Conservation (phyloP, 37 sponge, comb jelly and placozoan genomes). For the Tethya wilhelma region DNA sequence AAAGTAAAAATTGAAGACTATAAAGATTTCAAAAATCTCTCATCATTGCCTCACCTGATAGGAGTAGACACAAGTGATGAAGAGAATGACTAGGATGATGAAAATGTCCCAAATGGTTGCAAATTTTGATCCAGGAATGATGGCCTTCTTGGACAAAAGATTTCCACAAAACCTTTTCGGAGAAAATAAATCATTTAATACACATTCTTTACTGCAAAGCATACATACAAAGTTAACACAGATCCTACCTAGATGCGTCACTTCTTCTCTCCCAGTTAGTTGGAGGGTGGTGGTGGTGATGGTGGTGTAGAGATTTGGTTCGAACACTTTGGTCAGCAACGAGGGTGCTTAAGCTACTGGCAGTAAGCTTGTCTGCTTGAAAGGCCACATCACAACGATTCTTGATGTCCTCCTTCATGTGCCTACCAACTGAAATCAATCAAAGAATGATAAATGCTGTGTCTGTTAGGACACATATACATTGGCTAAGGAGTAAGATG, state of each 20-base stretch:
- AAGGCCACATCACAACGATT: conserved; percentile 44
- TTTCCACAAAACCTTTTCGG: too few relatives aligned
- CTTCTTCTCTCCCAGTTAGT: too few relatives aligned
- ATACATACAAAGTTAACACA: too few relatives aligned
- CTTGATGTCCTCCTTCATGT: conserved; percentile 39
- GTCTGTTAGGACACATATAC: neutral
- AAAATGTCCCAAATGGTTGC: conserved; percentile 42
- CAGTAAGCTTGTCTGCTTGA: too few relatives aligned
- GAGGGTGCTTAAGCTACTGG: neutral
- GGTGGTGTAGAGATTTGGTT: neutral
- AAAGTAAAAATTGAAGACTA: neutral
- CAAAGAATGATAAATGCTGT: too few relatives aligned
- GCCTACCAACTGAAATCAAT: conserved; percentile 9
- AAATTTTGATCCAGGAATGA: conserved; percentile 54
- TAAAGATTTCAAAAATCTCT: neutral
- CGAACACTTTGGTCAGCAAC: neutral
- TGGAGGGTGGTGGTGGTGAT: neutral
- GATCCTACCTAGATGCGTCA: too few relatives aligned
- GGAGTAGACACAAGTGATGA: conserved; percentile 35
- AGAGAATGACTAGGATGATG: conserved; percentile 10
- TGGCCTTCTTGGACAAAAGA: neutral
- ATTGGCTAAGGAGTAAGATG: too few relatives aligned
- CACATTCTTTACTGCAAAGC: too few relatives aligned
- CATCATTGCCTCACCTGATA: conserved; percentile 14
- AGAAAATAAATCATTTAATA: too few relatives aligned